Evolutionary conservation across 2,113 vertebrate genomes (phyloP).

Genomic region (Poeciliopsis retropinna): DNA sequence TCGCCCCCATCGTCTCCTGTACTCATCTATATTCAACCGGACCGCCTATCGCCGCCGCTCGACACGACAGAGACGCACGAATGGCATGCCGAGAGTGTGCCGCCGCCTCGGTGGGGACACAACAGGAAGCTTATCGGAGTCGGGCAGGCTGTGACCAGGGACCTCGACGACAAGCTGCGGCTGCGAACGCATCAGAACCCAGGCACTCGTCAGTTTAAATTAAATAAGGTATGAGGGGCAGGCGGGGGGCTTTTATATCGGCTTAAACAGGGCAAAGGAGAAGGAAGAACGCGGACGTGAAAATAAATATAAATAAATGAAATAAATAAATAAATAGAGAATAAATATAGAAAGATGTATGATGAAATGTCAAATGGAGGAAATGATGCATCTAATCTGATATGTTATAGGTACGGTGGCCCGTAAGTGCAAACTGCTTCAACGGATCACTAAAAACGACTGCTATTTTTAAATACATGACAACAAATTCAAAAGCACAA

Average conservation of each 20-base stretch:
- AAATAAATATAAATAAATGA: constrained; percentile 5
- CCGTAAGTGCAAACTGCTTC: too few species aligned
- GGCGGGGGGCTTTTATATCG: constrained; percentile 12
- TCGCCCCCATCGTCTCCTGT: constrained; percentile 1
- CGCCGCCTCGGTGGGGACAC: constrained; percentile 15
- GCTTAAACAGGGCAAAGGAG: constrained; percentile 8
- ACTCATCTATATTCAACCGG: constrained; percentile 35
- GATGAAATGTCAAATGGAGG: constrained; percentile 58
- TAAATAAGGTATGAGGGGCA: constrained; percentile 34
- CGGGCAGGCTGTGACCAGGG: constrained; percentile 27
- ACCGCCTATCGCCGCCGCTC: constrained; percentile 4
- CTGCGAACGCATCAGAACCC: constrained; percentile 40
- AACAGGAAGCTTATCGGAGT: constrained; percentile 34
- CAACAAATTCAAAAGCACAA: too few species aligned
- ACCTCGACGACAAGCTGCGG: constrained; percentile 30
- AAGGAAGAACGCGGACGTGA: constrained; percentile 15
- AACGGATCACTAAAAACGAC: too few species aligned
- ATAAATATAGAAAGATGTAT: constrained; percentile 54
- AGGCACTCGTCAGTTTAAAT: constrained; percentile 35
- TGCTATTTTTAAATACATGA: too few species aligned
- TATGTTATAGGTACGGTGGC: constrained; percentile 32
- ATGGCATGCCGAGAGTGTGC: constrained; percentile 29
- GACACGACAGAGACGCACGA: constrained; percentile 13
- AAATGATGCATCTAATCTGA: constrained; percentile 36
- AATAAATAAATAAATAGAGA: constrained; percentile 52